phyloP scores from a whole-genome alignment of 2,113 vertebrate species.

The Grallaria varia region DNA sequence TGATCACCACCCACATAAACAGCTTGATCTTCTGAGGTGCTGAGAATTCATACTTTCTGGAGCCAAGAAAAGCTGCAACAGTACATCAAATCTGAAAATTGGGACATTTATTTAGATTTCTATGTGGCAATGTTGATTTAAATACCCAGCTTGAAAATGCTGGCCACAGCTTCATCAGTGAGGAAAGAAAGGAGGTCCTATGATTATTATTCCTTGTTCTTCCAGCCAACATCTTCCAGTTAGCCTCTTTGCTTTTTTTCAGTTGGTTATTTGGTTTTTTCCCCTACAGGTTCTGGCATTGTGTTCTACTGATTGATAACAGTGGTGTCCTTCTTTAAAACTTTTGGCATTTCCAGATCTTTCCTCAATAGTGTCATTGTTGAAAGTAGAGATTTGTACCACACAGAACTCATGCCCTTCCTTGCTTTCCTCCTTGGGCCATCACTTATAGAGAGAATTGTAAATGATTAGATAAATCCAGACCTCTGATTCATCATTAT shows the following conservation, averaged over 20 bases:
- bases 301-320: background rate
- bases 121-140: background rate
- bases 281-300: background rate
- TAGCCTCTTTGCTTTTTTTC: background rate
- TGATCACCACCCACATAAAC: constrained; percentile 23
- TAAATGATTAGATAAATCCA: background rate
- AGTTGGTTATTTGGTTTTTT: background rate
- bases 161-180: background rate
- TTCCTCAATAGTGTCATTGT: background rate
- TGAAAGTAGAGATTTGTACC: background rate
- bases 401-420: background rate
- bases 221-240: background rate
- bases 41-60: constrained; percentile 11
- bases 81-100: background rate
- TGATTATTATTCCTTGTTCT: background rate
- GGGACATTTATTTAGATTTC: constrained; percentile 20
- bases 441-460: background rate
- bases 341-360: background rate
- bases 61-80: constrained; percentile 27
- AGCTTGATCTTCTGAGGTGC: constrained; percentile 37
- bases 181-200: background rate
- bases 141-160: background rate
- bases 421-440: background rate
- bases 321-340: background rate
- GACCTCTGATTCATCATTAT: background rate